A percentile compares a stretch with the other conserved stretches of the same genome.
Conservation (phyloP, 2,888 invertebrate genomes). For the Cantharis nigra region DNA sequence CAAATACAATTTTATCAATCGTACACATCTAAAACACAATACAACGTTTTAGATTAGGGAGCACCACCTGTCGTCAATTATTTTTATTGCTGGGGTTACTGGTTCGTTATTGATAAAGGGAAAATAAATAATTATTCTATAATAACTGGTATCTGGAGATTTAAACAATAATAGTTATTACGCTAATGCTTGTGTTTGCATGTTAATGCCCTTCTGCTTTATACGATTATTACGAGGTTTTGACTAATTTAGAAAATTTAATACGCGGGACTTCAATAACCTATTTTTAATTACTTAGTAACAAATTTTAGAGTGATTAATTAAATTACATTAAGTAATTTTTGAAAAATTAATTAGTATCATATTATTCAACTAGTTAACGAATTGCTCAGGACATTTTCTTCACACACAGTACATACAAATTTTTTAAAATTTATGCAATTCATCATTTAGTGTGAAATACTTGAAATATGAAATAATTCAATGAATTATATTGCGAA, state of each 20-base stretch:
- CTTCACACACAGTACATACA: too few species aligned
- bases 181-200: slow-evolving; percentile 47
- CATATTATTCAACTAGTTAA: too few species aligned
- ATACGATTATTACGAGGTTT: not conserved
- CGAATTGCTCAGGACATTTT: too few species aligned
- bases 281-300: not conserved
- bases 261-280: not conserved
- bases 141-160: slow-evolving; percentile 48
- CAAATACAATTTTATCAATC: not conserved
- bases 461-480: not conserved
- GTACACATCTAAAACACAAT: not conserved
- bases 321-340: too few species aligned
- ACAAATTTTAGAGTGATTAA: not conserved
- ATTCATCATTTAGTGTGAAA: not conserved
- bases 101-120: slow-evolving; percentile 30
- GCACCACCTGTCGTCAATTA: slow-evolving; percentile 29
- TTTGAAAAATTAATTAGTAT: too few species aligned
- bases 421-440: not conserved
- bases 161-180: slow-evolving; percentile 49
- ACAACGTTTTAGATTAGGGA: slow-evolving; percentile 8
- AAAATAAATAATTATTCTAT: slow-evolving; percentile 48
- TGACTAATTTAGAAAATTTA: not conserved
- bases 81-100: slow-evolving; percentile 26
- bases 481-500: not conserved
- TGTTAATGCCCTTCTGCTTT: slow-evolving; percentile 39